phyloP scores from a whole-genome alignment of 2,113 vertebrate genomes.

The Syngnathus floridae region DNA sequence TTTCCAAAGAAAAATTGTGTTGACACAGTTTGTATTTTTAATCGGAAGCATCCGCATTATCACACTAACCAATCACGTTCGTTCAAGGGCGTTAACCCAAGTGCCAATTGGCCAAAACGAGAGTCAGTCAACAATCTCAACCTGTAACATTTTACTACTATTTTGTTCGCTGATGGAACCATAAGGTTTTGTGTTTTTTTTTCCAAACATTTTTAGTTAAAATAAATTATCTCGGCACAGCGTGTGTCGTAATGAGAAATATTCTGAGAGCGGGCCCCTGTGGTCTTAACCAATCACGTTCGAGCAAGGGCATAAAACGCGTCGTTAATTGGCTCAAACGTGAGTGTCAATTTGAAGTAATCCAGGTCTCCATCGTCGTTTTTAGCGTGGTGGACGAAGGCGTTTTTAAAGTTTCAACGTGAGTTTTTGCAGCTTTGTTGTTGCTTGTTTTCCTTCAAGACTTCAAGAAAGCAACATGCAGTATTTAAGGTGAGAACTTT shows the following conservation, averaged over 20 bases:
- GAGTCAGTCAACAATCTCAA: background rate
- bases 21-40: background rate
- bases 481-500: constrained; percentile 29
- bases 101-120: background rate
- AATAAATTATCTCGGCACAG: background rate
- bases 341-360: rapidly evolving
- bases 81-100: too few species aligned
- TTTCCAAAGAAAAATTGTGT: background rate
- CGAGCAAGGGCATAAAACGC: rapidly evolving
- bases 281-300: constrained; percentile 28
- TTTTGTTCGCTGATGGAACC: background rate
- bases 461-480: constrained; percentile 21
- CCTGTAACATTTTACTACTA: background rate
- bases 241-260: background rate
- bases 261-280: background rate
- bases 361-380: constrained; percentile 13
- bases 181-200: background rate
- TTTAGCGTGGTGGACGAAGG: background rate
- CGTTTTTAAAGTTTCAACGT: rapidly evolving
- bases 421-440: background rate
- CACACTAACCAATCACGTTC: background rate
- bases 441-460: background rate
- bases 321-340: constrained; percentile 24
- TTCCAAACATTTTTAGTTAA: background rate
- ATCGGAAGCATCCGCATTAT: background rate